phyloP scores from a whole-genome alignment of 2,113 vertebrate genomes.

The Sisor rabdophorus region DNA sequence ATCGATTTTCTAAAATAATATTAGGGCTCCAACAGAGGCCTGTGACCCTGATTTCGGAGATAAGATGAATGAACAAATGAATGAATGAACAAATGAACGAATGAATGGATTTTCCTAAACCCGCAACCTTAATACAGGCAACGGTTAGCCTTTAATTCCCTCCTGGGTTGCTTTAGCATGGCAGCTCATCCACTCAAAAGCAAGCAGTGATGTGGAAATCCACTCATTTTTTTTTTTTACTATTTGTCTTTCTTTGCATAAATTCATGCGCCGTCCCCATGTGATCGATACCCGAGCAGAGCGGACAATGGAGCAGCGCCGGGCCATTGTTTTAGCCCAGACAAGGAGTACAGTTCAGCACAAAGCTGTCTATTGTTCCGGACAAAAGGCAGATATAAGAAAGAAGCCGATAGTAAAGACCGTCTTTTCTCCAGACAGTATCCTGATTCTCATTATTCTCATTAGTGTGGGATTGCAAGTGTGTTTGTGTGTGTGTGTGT shows the following conservation, averaged over 20 bases:
- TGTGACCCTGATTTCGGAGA: no score
- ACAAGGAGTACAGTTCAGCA: constrained; percentile 1
- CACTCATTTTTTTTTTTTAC: constrained; percentile 20
- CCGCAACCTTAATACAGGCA: not conserved
- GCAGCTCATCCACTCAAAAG: not conserved
- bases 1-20: no score
- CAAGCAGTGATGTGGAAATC: not conserved
- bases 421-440: constrained; percentile 15
- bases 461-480: no score
- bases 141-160: not conserved
- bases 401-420: constrained; percentile 11
- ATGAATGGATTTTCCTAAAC: no score
- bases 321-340: constrained; percentile 32
- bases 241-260: constrained; percentile 4
- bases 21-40: no score
- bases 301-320: constrained; percentile 10
- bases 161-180: not conserved
- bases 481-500: constrained; percentile 4
- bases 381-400: constrained; percentile 12
- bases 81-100: no score
- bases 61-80: no score
- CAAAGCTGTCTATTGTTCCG: constrained; percentile 27
- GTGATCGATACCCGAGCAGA: not conserved
- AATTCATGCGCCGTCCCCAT: not conserved
- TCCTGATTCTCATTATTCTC: constrained; percentile 21